These are phyloP conservation scores for Sycobia sp. DNA, from an alignment of 1,140 invertebrate genomes.

Conservation along the genomic window DNA sequence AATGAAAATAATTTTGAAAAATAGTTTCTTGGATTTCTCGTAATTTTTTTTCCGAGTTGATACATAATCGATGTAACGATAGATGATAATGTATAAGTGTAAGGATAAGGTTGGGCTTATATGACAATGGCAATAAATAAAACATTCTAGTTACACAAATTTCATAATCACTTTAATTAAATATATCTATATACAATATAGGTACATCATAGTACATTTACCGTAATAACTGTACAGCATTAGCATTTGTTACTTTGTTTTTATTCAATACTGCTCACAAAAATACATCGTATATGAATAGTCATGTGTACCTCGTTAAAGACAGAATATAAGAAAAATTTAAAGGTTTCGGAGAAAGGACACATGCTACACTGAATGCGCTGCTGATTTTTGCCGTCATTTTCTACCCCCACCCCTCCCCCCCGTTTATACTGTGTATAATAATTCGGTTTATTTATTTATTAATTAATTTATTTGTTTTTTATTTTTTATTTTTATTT, in stretches of 20 bases:
- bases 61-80: too few species aligned
- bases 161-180: constrained; percentile 60
- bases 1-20: too few species aligned
- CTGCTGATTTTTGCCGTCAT: constrained; percentile 1
- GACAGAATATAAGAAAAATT: constrained; percentile 25
- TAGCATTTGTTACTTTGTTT: constrained; percentile 44
- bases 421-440: too few species aligned
- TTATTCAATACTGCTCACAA: constrained; percentile 56
- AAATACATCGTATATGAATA: constrained; percentile 46
- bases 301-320: constrained; percentile 5
- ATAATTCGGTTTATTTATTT: background rate
- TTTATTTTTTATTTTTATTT: background rate
- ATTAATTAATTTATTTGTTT: background rate
- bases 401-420: background rate
- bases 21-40: too few species aligned
- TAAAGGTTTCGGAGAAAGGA: background rate
- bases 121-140: too few species aligned
- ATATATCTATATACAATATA: constrained; percentile 62
- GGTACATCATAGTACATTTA: constrained; percentile 59
- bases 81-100: too few species aligned
- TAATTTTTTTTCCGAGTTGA: too few species aligned
- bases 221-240: constrained; percentile 56
- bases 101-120: too few species aligned
- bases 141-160: constrained; percentile 50
- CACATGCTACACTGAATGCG: constrained; percentile 18